Evolutionary conservation across 1,140 invertebrate species (phyloP), one percentile per base, ranked within the genome.

Genomic region (Drosophila seguyi): DNA sequence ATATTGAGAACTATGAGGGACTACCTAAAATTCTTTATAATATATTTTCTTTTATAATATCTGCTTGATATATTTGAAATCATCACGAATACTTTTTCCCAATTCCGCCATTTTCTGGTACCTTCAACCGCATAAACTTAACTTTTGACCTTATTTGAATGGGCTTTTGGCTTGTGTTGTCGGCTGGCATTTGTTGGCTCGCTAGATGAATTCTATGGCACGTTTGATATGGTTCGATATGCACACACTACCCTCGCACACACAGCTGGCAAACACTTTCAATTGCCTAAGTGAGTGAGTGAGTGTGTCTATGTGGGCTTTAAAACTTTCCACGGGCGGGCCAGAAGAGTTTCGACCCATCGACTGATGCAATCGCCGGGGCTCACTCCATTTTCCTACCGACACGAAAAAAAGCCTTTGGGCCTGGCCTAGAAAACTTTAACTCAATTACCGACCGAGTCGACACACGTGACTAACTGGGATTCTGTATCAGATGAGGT

Each of bases 371-470:
- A 87, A 79, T 88, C 75, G 79, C 76, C 66, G 79, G 41, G 41
- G 69, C 50, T 25, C 63, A 47, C 20, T 52, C 41, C 55, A 39
- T 47, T 50, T 62, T 59, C 57, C 39, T 45, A 3, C 57, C 36
- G 25, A 27, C 66, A 53, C 61, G 38, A 52, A 27, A 65, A 56
- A 59, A 59, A 90, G 77, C 77, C 77, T 79, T 50, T 73, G 36
- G 71, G 65, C 75, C 77, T 87, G 83, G 79, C 83, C 83, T 79
- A 87, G 85, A 88, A 88, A 88, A 90, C 80, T 88, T 90, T 88
- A 88, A 88, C 85, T 88, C 84, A 88, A 88, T 88, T 88, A 90
- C 81, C 68, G 62, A 34, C 73, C 22, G 31, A 56, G 66, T 62
- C 68, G 77, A 59, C 81, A 81, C 81, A 86, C 81, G 82, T 86